These are phyloP conservation scores for Lithosia quadra DNA, from an alignment of 2,888 invertebrate species.

Conservation along the genomic window DNA sequence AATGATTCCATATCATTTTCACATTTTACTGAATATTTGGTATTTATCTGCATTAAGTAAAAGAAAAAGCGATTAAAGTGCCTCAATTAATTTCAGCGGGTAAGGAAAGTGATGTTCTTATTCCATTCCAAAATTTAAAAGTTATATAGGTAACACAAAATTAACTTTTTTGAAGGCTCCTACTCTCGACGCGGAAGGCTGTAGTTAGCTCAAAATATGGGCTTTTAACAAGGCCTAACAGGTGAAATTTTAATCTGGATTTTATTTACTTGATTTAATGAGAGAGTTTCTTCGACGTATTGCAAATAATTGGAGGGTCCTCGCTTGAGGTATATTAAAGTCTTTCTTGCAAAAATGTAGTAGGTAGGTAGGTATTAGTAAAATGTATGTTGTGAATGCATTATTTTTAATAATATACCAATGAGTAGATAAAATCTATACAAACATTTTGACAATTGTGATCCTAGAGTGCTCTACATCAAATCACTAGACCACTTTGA, in stretches of 20 bases:
- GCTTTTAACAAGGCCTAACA: slow-evolving; percentile 69
- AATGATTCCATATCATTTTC: slow-evolving; percentile 26
- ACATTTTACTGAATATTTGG: neutral
- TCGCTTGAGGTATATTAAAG: slow-evolving; percentile 15
- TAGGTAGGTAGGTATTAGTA: neutral
- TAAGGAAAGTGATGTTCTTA: slow-evolving; percentile 55
- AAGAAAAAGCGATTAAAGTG: slow-evolving; percentile 41
- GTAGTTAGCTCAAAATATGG: slow-evolving; percentile 72
- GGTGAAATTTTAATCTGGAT: slow-evolving; percentile 53
- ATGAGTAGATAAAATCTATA: too few relatives aligned
- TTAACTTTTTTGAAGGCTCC: slow-evolving; percentile 51
- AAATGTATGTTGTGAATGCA: neutral
- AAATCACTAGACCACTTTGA: too few relatives aligned
- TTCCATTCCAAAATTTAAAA: slow-evolving; percentile 49
- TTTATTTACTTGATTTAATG: slow-evolving; percentile 44
- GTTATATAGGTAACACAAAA: slow-evolving; percentile 52
- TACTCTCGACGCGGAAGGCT: slow-evolving; percentile 62
- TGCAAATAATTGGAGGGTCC: slow-evolving; percentile 42
- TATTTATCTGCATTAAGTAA: slow-evolving; percentile 24
- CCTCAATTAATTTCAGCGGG: slow-evolving; percentile 51
- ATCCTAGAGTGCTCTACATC: too few relatives aligned
- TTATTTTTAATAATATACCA: too few relatives aligned
- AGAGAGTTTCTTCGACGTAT: slow-evolving; percentile 47
- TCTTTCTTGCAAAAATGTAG: neutral
- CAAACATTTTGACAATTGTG: too few relatives aligned